phyloP scores from a whole-genome alignment of 1,140 invertebrate species.

The Tetramorium simillimum region DNA sequence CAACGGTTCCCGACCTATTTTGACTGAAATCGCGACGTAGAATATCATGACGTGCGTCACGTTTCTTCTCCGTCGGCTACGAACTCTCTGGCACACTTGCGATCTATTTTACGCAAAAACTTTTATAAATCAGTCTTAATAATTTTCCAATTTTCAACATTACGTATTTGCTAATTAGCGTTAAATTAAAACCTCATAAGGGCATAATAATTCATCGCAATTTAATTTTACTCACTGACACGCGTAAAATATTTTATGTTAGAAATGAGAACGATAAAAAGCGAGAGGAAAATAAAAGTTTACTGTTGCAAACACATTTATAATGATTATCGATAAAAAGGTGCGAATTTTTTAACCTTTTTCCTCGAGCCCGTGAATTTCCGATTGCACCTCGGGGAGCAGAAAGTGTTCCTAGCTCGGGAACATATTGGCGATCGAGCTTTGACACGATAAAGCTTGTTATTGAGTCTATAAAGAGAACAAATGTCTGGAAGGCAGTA shows the following conservation, averaged over 20 bases:
- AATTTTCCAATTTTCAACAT: not conserved
- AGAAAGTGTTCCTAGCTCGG: not conserved
- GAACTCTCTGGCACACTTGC: not conserved
- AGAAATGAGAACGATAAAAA: not conserved
- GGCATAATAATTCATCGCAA: not conserved
- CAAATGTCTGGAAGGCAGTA: constrained; percentile 13
- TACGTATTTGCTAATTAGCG: not conserved
- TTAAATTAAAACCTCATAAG: not conserved
- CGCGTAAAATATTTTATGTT: not conserved
- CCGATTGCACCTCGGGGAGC: not conserved
- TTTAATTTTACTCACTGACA: not conserved
- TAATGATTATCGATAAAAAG: not conserved
- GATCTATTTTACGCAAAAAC: not conserved
- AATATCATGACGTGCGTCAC: not conserved
- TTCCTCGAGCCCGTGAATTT: not conserved
- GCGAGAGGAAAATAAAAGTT: too few relatives aligned
- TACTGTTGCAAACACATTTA: not conserved
- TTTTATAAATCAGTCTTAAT: not conserved
- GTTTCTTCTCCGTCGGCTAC: not conserved
- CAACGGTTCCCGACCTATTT: not conserved
- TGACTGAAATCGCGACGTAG: not conserved
- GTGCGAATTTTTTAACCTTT: not conserved
- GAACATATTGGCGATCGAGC: constrained; percentile 1
- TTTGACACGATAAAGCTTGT: constrained; percentile 28
- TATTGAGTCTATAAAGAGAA: constrained; percentile 46